Conservation (phyloP, 2,888 invertebrate genomes). For the Myopa tessellatipennis region DNA sequence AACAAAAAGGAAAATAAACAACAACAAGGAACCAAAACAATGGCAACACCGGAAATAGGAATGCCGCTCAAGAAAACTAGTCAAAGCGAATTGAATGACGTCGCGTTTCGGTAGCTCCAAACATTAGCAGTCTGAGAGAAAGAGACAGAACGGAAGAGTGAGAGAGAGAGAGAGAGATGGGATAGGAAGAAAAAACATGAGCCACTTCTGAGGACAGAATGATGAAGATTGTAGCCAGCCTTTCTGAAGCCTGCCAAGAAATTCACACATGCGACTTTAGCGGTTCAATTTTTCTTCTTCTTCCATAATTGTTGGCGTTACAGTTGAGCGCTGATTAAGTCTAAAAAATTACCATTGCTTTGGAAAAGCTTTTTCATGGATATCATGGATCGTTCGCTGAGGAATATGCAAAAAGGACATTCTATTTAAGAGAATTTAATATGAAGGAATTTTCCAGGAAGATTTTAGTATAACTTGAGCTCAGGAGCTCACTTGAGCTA, state of each 20-base stretch:
- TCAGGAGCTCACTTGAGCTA: no score
- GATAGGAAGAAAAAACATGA: no score
- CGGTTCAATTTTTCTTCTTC: conserved; percentile 21
- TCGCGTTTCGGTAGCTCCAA: conserved; percentile 26
- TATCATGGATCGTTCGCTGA: background rate
- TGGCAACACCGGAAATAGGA: conserved; percentile 35
- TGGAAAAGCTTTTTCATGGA: background rate
- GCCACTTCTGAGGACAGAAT: background rate
- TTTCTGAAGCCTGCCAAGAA: background rate
- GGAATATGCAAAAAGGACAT: conserved; percentile 7
- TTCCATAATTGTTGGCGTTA: conserved; percentile 28
- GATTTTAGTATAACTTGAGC: background rate
- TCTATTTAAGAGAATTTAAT: background rate
- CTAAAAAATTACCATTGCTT: conserved; percentile 5
- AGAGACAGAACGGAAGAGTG: no score
- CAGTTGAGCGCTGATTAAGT: conserved; percentile 12
- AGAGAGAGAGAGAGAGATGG: no score
- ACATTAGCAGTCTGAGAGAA: background rate
- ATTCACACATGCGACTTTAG: conserved; percentile 2
- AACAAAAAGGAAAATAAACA: conserved; percentile 7
- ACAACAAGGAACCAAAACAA: background rate
- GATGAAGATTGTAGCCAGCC: background rate
- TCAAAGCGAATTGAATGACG: conserved; percentile 36
- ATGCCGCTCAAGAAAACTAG: conserved; percentile 28
- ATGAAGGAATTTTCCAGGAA: background rate